Base-by-base conservation (phyloP, 2,888 invertebrate genomes). In the Antheraea assamensis region DNA sequence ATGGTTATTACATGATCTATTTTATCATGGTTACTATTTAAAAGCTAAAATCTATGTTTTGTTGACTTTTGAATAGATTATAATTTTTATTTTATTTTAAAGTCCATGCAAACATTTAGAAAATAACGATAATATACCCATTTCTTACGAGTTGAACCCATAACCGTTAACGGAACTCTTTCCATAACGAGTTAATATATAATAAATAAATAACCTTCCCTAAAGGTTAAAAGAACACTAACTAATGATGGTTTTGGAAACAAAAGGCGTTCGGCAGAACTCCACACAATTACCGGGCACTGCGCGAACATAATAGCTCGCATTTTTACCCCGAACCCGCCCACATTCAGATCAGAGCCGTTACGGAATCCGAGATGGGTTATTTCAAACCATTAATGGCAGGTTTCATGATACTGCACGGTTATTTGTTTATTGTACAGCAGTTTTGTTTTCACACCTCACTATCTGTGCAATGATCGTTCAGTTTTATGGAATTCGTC, bases 271-370 rank as follows among this genome's bases (percentile, higher is more conserved):
- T 30, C 61, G 30, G 7, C 27, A 64, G 30, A 27, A 21, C 17
- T 27, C 30, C 27, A 30, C 27, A 64, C 61, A 64, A 64, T 64
- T 64, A 64, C 61, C 30, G 61, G 27, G 61, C 61, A 30, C 30
- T 30, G 35, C 35, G 49, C 31, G 55, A 31, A 52, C 68, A 72
- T 55, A 72, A 72, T 72, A 21, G 55, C 24, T 24, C 52, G 68
- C 35, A 70, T 72, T 72, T 66, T 72, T 72, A 52, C 68, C 52
- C 72, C 30, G 52, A 30, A 49, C 71, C 24, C 55, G 27, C 24
- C 52, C 68, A 68, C 52, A 64, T 64, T 64, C 61, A 64, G 61
- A 64, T 30, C 61, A 30, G 61, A 21, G 61, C 61, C 61, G 61
- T 64, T 64, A 64, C 15, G 61, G 30, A 64, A 64, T 64, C 61